A percentile compares a stretch with the other conserved stretches of the same genome.
These are phyloP conservation scores for Oophaga sylvatica DNA, from an alignment of 2,797 vertebrate species.

Conservation along the genomic window DNA sequence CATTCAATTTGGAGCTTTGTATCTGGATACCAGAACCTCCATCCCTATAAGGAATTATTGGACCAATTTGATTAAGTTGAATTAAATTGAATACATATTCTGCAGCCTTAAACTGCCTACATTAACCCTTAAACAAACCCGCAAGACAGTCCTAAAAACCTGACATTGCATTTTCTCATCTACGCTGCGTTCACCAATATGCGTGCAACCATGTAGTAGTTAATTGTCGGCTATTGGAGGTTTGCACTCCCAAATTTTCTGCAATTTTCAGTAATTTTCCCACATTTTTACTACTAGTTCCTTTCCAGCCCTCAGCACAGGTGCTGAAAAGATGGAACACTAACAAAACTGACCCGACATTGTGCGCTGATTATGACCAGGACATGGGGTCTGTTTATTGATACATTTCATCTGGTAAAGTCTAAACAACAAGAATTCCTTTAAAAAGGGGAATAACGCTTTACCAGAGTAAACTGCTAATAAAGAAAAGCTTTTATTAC, in stretches of 20 bases:
- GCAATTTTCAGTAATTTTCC: not conserved
- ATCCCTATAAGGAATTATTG: too few relatives aligned
- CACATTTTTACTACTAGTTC: not conserved
- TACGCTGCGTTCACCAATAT: not conserved
- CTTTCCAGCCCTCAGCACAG: not conserved
- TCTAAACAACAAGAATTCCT: not conserved
- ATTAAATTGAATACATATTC: too few relatives aligned
- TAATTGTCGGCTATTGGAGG: too few relatives aligned
- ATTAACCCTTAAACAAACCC: too few relatives aligned
- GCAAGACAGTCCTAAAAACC: too few relatives aligned
- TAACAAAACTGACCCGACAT: not conserved
- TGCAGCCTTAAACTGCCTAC: too few relatives aligned
- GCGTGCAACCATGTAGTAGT: not conserved
- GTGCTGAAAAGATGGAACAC: not conserved
- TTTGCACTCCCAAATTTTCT: too few relatives aligned
- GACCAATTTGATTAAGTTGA: too few relatives aligned
- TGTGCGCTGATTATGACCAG: not conserved
- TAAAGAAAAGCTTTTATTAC: not conserved
- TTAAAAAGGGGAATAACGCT: conserved; percentile 31
- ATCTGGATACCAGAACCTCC: too few relatives aligned
- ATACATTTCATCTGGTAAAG: conserved; percentile 1
- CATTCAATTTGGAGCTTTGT: too few relatives aligned
- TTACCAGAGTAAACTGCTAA: not conserved
- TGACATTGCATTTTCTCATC: not conserved
- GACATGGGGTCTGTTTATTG: not conserved